A percentile compares a stretch with the other conserved stretches of the same genome.
Conservation (phyloP, 2,113 vertebrate species). For the Ardeotis arabs region DNA sequence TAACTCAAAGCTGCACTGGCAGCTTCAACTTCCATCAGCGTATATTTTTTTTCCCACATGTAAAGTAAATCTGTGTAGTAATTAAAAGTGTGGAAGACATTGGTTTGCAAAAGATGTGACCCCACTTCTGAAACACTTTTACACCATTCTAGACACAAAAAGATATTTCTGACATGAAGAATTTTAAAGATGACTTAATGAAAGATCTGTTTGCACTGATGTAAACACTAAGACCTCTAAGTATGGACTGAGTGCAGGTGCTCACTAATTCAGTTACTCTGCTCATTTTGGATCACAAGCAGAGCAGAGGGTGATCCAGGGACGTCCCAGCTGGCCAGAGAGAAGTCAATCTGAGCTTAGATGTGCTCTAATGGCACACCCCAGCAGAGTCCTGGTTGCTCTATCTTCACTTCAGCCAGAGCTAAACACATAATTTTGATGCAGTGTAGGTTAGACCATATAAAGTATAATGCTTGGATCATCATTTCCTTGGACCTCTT, state of each 20-base stretch:
- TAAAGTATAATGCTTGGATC: neutral
- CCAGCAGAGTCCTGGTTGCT: neutral
- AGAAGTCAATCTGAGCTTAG: neutral
- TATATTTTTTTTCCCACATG: neutral
- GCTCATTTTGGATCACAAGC: neutral
- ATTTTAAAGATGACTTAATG: neutral
- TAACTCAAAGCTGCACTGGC: neutral
- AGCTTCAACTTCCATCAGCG: neutral
- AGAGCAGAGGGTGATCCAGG: neutral
- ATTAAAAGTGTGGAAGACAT: neutral
- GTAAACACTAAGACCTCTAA: neutral
- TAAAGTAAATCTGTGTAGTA: neutral
- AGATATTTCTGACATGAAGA: neutral
- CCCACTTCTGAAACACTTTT: neutral
- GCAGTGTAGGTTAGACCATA: neutral
- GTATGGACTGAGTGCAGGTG: neutral
- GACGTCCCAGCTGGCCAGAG: neutral
- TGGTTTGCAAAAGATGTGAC: neutral
- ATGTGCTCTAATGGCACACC: accelerated
- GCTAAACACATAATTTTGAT: neutral
- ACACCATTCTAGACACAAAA: neutral
- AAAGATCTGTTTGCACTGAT: neutral
- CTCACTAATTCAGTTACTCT: neutral
- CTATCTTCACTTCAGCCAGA: neutral
- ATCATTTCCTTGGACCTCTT: neutral